Percentiles rank a stretch among this genome's conserved stretches.
Evolutionary conservation across 2,888 invertebrate species (phyloP).

Genomic region (Malachius bipustulatus): DNA sequence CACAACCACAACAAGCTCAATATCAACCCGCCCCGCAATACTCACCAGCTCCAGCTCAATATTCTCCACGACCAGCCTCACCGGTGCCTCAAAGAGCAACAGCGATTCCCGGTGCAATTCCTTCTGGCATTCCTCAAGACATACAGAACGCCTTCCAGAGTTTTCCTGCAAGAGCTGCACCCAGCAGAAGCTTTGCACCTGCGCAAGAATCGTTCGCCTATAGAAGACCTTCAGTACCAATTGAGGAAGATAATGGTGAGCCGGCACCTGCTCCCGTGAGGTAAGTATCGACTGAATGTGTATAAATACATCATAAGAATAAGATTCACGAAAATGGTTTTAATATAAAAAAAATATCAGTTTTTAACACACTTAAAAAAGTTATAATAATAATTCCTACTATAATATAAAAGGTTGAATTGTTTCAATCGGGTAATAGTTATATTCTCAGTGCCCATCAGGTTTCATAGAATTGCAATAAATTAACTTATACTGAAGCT

Average conservation of each 20-base stretch:
- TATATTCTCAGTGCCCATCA: too few species aligned
- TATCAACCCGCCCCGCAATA: constrained; percentile 24
- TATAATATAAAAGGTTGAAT: too few species aligned
- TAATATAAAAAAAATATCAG: too few species aligned
- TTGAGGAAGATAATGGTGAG: constrained; percentile 27
- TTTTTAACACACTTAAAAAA: too few species aligned
- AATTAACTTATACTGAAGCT: too few species aligned
- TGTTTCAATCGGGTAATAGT: too few species aligned
- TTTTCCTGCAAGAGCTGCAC: constrained; percentile 14
- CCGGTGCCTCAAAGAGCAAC: constrained; percentile 19
- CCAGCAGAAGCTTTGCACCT: constrained; percentile 22
- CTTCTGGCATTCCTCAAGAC: constrained; percentile 18
- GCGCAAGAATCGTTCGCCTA: constrained; percentile 18
- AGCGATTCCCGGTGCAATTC: constrained; percentile 17
- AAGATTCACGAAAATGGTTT: too few species aligned
- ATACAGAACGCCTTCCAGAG: constrained; percentile 14
- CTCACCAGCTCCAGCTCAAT: constrained; percentile 23
- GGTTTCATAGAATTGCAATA: too few species aligned
- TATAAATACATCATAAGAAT: too few species aligned
- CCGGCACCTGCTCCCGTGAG: constrained; percentile 16
- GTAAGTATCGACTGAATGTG: too few species aligned
- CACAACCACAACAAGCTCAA: constrained; percentile 23
- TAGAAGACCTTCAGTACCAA: constrained; percentile 24
- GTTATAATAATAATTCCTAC: too few species aligned
- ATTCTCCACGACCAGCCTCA: constrained; percentile 17